Conservation (phyloP, 2,797 vertebrate genomes). For the Streptopelia turtur region DNA sequence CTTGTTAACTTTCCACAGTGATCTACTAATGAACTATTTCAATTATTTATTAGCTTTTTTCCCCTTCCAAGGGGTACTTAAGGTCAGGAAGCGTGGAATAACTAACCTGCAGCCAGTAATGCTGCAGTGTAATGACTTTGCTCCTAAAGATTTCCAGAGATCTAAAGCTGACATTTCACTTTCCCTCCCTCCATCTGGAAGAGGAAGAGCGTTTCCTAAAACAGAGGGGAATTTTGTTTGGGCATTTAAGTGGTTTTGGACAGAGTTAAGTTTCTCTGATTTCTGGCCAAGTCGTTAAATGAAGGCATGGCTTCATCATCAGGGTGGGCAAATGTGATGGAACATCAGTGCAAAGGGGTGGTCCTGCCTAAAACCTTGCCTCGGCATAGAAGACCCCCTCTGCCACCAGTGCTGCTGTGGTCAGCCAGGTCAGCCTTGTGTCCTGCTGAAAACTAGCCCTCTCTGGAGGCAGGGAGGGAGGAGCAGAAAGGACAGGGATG, state of each 20-base stretch:
- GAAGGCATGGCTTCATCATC: not conserved
- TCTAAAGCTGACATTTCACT: not conserved
- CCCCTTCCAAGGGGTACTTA: not conserved
- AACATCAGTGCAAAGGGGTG: not conserved
- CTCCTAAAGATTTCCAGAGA: not conserved
- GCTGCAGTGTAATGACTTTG: not conserved
- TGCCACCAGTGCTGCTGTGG: not conserved
- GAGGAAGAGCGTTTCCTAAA: not conserved
- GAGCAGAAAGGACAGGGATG: not conserved
- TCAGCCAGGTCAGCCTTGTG: not conserved
- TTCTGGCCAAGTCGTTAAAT: not conserved
- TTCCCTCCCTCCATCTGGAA: not conserved
- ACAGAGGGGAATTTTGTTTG: not conserved
- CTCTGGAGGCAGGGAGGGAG: not conserved
- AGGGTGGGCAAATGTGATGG: too few species aligned
- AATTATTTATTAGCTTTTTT: not conserved
- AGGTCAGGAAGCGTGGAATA: conserved; percentile 3
- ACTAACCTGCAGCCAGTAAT: not conserved
- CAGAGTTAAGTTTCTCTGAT: not conserved
- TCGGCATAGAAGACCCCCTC: not conserved
- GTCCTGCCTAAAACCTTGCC: not conserved
- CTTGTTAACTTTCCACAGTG: not conserved
- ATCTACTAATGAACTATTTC: conserved; percentile 16
- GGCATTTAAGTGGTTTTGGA: not conserved
- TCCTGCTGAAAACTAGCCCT: not conserved